Evolutionary conservation across 2,113 vertebrate genomes (phyloP), one percentile per base, ranked within the genome.

Genomic region (Phodopus roborovskii): DNA sequence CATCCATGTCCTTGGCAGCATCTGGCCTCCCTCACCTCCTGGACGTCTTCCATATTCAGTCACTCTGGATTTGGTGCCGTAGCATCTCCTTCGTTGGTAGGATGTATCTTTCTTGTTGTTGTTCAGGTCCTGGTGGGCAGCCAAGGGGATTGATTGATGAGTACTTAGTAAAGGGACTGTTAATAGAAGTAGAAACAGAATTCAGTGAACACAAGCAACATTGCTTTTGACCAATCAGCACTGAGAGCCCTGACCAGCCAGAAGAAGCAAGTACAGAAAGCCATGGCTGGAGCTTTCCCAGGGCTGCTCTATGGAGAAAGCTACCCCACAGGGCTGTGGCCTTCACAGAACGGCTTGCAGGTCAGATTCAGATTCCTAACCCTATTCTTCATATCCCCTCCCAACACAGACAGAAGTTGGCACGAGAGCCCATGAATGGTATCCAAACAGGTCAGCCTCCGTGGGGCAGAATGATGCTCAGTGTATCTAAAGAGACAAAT

Each of bases 381-480:
- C 1, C 19, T 26, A 24, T 13, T 66, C 45, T 60, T 39, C 12
- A 56, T 45, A 17, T 7, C 70, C 1, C 5, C 26, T 62, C 9
- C 17, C 78, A n/a, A 26, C 9, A 36, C 28, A 36, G 5, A n/a
- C 10, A 26, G 58, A 93, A 91, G 36, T 7, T 45, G 33, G 20
- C 17, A 1, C 3, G 24, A 26, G 45, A 87, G 19, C 19, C 53
- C 12, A 39, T 7, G 48, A 15, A 7, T 45, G 11, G 17, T 6
- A 2, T 74, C 56, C 33, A 30, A 0, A 0, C 50, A 78, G 75
- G 33, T 73, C 20, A 64, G 24, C 58, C n/a, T 87, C 17, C 1
- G 0, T 10, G 11, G n/a, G 36, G 9, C 2, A n/a, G 19, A 77
- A 42, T 3, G 45, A 30, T 12, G 0, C 10, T 30, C 42, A 7